Conservation (phyloP, 2,113 vertebrate species). For the Todiramphus saurophagus region DNA sequence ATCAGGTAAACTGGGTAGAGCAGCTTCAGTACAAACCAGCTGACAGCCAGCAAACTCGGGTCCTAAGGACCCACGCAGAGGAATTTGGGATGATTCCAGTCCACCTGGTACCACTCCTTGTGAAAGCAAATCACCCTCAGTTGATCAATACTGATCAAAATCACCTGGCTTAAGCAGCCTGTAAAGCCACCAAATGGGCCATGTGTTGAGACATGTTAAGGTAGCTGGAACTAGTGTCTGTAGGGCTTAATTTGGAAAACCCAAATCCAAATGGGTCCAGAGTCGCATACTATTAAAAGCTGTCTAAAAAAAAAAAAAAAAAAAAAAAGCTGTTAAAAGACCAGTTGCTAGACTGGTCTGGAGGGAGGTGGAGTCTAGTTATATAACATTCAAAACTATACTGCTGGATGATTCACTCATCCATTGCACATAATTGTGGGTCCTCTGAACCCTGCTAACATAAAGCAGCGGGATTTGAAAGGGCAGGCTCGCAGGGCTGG, state of each 20-base stretch:
- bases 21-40: background rate
- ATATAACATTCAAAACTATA: background rate
- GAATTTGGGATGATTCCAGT: background rate
- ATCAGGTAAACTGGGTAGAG: background rate
- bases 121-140: background rate
- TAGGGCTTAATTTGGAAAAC: background rate
- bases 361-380: background rate
- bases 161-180: background rate
- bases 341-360: background rate
- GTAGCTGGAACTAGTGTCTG: background rate
- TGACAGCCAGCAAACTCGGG: background rate
- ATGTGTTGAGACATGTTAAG: background rate
- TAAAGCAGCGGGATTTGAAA: background rate
- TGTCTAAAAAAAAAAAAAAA: no score
- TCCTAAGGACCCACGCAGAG: background rate
- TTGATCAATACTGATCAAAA: background rate
- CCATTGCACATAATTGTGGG: fast-evolving
- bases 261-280: background rate
- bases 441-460: background rate
- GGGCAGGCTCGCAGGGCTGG: background rate
- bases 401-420: fast-evolving
- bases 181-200: background rate
- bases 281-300: background rate
- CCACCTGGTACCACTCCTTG: background rate
- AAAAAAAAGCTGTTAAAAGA: background rate